These are phyloP conservation scores for Micrasema minimum DNA, from an alignment of 1,140 invertebrate species.

Conservation along the genomic window DNA sequence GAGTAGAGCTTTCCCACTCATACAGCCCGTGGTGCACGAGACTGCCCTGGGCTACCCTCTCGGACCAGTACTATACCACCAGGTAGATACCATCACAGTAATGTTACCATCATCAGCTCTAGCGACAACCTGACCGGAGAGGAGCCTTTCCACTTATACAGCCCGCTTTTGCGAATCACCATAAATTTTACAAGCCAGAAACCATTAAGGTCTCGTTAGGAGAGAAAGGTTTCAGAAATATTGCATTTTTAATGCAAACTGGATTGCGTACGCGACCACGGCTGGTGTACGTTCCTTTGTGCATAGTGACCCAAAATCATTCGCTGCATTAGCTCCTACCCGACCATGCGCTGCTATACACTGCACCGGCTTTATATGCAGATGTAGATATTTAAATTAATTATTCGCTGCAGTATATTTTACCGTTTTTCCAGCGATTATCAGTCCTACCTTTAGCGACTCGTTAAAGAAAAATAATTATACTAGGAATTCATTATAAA, in stretches of 20 bases:
- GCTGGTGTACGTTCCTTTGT: slow-evolving; percentile 6
- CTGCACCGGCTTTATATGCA: neutral
- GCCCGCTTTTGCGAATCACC: too few relatives aligned
- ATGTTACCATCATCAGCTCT: neutral
- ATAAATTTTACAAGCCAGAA: too few relatives aligned
- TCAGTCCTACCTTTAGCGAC: too few relatives aligned
- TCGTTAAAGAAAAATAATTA: too few relatives aligned
- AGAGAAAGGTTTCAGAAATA: slow-evolving; percentile 13
- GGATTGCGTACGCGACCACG: slow-evolving; percentile 19
- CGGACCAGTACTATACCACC: slow-evolving; percentile 58
- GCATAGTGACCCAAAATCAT: slow-evolving; percentile 35
- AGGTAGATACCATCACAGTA: slow-evolving; percentile 46
- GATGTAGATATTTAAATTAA: slow-evolving; percentile 11
- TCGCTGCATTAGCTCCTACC: slow-evolving; percentile 31
- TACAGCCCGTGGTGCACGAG: slow-evolving; percentile 74
- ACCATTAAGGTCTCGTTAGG: neutral
- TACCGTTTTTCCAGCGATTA: neutral
- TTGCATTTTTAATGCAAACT: slow-evolving; percentile 14
- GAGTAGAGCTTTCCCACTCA: slow-evolving; percentile 76
- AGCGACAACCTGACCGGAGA: too few relatives aligned
- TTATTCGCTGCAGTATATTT: neutral
- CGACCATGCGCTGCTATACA: slow-evolving; percentile 1
- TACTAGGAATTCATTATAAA: too few relatives aligned
- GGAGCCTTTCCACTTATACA: too few relatives aligned
- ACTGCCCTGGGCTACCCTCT: slow-evolving; percentile 68